Percentiles rank a stretch among this genome's conserved stretches.
These are phyloP conservation scores for Geotrypetes seraphini DNA, from an alignment of 2,797 vertebrate species.

Conservation along the genomic window DNA sequence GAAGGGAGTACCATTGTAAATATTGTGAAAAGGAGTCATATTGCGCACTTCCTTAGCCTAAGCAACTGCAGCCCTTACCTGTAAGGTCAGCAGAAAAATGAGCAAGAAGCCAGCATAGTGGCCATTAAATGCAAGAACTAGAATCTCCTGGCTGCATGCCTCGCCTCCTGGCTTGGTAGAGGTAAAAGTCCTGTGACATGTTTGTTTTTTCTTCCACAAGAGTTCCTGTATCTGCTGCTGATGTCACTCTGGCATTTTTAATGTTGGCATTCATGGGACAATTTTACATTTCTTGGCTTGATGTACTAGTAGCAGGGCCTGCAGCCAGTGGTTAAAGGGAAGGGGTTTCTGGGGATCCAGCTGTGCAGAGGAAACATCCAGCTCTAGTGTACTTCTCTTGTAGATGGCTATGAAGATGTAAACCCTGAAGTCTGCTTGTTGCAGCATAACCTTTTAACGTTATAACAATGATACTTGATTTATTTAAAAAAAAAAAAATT, in stretches of 20 bases:
- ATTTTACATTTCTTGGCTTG: neutral
- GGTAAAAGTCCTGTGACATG: too few relatives aligned
- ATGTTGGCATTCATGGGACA: fast-evolving
- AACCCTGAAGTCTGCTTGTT: slow-evolving; percentile 2
- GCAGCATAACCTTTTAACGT: slow-evolving; percentile 33
- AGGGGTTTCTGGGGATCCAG: fast-evolving
- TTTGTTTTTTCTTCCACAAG: too few relatives aligned
- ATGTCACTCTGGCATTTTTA: fast-evolving
- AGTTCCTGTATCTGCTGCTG: too few relatives aligned
- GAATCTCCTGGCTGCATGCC: too few relatives aligned
- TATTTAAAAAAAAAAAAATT: neutral
- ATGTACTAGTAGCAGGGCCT: fast-evolving
- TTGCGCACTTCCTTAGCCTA: too few relatives aligned
- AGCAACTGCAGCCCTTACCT: too few relatives aligned
- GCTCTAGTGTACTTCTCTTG: fast-evolving
- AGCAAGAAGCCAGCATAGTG: too few relatives aligned
- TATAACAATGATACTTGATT: slow-evolving; percentile 38
- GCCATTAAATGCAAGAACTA: too few relatives aligned
- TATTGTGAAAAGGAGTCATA: too few relatives aligned
- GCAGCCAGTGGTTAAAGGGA: neutral
- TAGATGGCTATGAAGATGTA: slow-evolving; percentile 13
- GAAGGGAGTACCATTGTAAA: too few relatives aligned
- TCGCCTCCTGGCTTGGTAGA: too few relatives aligned
- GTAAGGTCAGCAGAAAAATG: too few relatives aligned
- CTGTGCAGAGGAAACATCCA: neutral